Conservation (phyloP, 2,888 invertebrate species). For the Gryllus longicercus region DNA sequence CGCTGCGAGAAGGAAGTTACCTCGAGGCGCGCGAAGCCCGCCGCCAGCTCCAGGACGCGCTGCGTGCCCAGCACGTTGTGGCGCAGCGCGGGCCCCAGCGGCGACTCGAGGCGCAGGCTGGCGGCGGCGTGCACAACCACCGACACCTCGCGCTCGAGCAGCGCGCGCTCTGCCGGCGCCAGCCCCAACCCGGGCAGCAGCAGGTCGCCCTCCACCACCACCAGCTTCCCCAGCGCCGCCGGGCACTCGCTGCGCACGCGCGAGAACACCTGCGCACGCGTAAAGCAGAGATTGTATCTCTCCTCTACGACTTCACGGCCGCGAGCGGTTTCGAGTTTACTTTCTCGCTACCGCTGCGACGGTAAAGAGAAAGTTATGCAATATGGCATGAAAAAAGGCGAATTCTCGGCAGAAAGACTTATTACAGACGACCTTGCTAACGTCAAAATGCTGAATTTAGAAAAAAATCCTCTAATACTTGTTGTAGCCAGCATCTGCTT, state of each 20-base stretch:
- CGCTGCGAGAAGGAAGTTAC: background rate
- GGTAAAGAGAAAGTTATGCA: too few relatives aligned
- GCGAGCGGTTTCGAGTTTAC: too few relatives aligned
- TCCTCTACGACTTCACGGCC: too few relatives aligned
- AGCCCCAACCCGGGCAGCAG: slow-evolving; percentile 59
- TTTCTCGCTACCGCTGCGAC: too few relatives aligned
- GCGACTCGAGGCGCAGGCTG: slow-evolving; percentile 72
- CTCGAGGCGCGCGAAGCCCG: background rate
- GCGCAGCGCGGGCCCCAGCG: slow-evolving; percentile 58
- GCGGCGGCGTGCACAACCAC: slow-evolving; percentile 83
- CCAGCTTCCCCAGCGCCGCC: slow-evolving; percentile 61
- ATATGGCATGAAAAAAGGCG: too few relatives aligned
- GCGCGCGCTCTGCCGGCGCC: slow-evolving; percentile 54
- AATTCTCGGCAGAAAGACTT: too few relatives aligned
- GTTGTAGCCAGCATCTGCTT: too few relatives aligned
- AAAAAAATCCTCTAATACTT: too few relatives aligned
- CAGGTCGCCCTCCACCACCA: slow-evolving; percentile 63
- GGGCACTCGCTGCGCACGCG: slow-evolving; percentile 45
- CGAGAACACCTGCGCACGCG: slow-evolving; percentile 18
- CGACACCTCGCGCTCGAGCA: slow-evolving; percentile 59
- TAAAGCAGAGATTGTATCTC: too few relatives aligned
- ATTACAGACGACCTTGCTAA: too few relatives aligned
- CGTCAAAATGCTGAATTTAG: too few relatives aligned
- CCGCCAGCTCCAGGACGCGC: background rate
- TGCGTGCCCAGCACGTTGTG: slow-evolving; percentile 61